These are phyloP conservation scores for Limnephilus lunatus DNA, from an alignment of 2,888 invertebrate species.

Conservation along the genomic window DNA sequence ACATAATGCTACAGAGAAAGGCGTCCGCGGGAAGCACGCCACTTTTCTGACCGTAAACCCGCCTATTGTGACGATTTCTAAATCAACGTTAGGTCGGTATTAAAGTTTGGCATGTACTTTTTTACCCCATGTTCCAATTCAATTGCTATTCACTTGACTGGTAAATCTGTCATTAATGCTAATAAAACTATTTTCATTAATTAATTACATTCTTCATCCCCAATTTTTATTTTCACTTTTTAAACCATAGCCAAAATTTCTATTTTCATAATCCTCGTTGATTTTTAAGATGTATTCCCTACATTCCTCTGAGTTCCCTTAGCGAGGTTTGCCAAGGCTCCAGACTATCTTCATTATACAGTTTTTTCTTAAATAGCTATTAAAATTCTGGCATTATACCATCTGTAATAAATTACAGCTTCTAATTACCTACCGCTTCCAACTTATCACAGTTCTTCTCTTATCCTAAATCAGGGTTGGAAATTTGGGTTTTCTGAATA, in stretches of 20 bases:
- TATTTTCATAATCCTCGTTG: not conserved
- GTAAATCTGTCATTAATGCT: too few relatives aligned
- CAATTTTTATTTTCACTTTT: not conserved
- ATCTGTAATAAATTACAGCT: slow-evolving; percentile 44
- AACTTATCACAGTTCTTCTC: slow-evolving; percentile 12
- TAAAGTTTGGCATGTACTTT: too few relatives aligned
- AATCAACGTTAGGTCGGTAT: too few relatives aligned
- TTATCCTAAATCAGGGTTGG: not conserved
- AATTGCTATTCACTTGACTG: too few relatives aligned
- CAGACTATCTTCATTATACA: slow-evolving; percentile 21
- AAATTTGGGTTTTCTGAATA: not conserved
- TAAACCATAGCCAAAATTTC: not conserved
- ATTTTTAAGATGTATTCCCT: not conserved
- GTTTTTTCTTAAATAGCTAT: slow-evolving; percentile 48
- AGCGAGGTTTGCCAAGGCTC: slow-evolving; percentile 7
- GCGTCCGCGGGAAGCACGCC: too few relatives aligned
- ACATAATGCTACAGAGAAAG: too few relatives aligned
- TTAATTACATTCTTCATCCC: not conserved
- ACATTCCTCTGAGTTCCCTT: not conserved
- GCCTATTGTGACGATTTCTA: too few relatives aligned
- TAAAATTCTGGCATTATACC: slow-evolving; percentile 54
- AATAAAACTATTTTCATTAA: too few relatives aligned
- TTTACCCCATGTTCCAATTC: too few relatives aligned
- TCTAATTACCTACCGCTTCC: slow-evolving; percentile 37
- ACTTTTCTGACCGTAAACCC: too few relatives aligned